A percentile compares a stretch with the other conserved stretches of the same genome.
Conservation (phyloP, 2,888 invertebrate genomes). For the Drosophila hamatofila region DNA sequence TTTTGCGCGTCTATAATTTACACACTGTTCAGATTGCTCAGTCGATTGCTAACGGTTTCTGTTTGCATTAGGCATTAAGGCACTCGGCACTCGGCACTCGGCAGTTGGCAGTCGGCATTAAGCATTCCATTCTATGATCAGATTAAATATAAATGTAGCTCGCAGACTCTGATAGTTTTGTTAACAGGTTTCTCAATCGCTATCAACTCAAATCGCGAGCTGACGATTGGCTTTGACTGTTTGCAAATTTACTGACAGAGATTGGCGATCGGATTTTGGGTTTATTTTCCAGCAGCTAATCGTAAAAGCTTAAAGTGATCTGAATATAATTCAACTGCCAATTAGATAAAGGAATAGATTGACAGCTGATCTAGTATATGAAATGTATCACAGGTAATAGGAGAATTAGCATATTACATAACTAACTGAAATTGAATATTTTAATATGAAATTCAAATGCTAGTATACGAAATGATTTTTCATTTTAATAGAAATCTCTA, state of each 20-base stretch:
- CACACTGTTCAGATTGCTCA: constrained; percentile 59
- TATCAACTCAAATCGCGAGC: not conserved
- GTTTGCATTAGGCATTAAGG: constrained; percentile 47
- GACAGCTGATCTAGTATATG: not conserved
- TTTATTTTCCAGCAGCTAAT: constrained; percentile 1
- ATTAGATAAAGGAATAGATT: not conserved
- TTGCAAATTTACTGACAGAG: constrained; percentile 5
- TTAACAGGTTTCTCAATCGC: constrained; percentile 36
- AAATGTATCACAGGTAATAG: not conserved
- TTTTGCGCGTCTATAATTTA: constrained; percentile 72
- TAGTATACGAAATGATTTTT: not conserved
- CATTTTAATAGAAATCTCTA: not conserved
- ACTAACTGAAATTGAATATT: not conserved
- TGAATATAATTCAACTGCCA: not conserved
- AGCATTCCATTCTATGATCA: constrained; percentile 35
- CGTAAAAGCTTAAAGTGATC: not conserved
- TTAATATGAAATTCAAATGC: not conserved
- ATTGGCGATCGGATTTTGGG: not conserved
- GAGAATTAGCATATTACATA: not conserved
- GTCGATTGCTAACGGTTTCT: constrained; percentile 67
- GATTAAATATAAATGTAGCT: constrained; percentile 33
- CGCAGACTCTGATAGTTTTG: constrained; percentile 18
- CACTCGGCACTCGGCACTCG: constrained; percentile 12
- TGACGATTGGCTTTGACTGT: not conserved
- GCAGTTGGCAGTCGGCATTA: constrained; percentile 1